Base-by-base conservation (phyloP, 2,113 vertebrate species). In the Anhinga anhinga region DNA sequence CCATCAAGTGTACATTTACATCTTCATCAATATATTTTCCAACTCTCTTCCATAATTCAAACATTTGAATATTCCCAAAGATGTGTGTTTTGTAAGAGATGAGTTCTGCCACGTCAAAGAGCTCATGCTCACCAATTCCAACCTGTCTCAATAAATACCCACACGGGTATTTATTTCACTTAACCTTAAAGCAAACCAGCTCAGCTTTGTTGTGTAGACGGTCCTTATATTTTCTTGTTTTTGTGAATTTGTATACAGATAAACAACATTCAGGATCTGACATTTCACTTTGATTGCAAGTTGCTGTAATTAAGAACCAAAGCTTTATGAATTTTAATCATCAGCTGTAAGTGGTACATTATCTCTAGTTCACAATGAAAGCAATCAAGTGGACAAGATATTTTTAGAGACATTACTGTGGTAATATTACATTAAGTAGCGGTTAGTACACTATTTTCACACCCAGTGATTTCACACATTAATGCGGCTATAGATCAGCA, bases 301-400 rank as follows among this genome's bases (percentile, higher is more conserved):
- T 95, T 97, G 96, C 94, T 97, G 96, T 97, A 97, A 97, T 97
- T 97, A 97, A 97, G 97, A 95, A 93, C 91, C 95, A 95, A 95
- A 94, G 97, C 97, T 95, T 95, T 97, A 97, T 97, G 96, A 97
- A 96, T 97, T 97, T 97, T 96, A 97, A 96, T 97, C 96, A 96
- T 97, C 97, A 97, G 93, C 95, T 95, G 89, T 97, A 97, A 97
- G 96, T 97, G 97, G 93, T 94, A 93, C 96, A 97, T 97, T 97
- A 97, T 97, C 96, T 97, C 97, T 82, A 85, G 94, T 87, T 97
- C 95, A 97, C 96, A 97, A 97, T 95, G 96, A 97, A 97, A 97
- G 96, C 96, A 97, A 97, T 97, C 95, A 97, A 97, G 93, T 95
- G 95, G 96, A 96, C 95, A 97, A 96, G 97, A 96, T 97, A 97